phyloP scores from a whole-genome alignment of 2,113 vertebrate species.

The Rattus rattus region DNA sequence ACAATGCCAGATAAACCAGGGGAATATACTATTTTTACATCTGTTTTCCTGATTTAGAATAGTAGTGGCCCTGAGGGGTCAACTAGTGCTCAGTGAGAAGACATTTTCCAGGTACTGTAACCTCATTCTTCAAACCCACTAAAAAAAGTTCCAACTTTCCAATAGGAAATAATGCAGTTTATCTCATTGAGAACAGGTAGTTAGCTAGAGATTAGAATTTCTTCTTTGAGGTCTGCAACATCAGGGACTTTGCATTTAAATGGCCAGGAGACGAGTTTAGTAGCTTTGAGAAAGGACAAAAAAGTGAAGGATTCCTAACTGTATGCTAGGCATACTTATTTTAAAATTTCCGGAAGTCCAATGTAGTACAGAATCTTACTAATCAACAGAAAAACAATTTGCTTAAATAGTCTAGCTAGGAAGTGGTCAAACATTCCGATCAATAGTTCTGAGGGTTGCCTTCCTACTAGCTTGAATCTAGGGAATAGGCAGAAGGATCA shows the following conservation, averaged over 20 bases:
- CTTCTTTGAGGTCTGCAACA: not conserved
- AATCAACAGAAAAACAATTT: constrained; percentile 29
- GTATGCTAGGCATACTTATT: not conserved
- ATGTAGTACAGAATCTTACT: constrained; percentile 8
- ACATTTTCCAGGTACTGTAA: not conserved
- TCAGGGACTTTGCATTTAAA: constrained; percentile 6
- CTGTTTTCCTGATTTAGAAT: constrained; percentile 2
- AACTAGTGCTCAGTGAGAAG: not conserved
- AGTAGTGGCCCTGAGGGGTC: not conserved
- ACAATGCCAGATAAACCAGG: not conserved
- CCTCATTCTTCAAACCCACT: not conserved
- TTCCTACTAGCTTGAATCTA: not conserved
- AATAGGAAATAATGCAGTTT: not conserved
- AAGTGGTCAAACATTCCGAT: constrained; percentile 20
- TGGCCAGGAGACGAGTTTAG: not conserved
- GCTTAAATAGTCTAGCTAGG: not conserved
- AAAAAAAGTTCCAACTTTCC: not conserved
- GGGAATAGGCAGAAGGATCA: not conserved
- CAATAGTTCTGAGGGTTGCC: not conserved
- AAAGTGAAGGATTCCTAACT: not conserved
- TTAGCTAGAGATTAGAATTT: not conserved
- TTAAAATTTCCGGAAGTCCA: not conserved
- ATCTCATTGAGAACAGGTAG: not conserved
- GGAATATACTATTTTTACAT: not conserved
- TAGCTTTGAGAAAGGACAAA: not conserved